These are phyloP conservation scores for Procavia capensis DNA, from an alignment of 2,113 vertebrate species.

Conservation along the genomic window DNA sequence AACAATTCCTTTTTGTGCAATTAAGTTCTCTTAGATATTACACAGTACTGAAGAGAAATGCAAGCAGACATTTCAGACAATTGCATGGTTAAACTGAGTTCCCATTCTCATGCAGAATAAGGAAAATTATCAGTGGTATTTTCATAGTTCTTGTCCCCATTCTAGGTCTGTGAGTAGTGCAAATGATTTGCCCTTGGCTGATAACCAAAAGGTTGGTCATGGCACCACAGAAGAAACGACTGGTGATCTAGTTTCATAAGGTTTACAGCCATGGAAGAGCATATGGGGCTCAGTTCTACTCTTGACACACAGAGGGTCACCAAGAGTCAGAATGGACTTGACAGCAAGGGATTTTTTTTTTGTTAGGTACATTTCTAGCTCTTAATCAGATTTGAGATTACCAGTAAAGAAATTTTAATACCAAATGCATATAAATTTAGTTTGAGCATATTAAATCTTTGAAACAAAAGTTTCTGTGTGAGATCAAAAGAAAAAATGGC, in stretches of 20 bases:
- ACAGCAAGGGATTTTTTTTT: background rate
- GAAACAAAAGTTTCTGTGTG: background rate
- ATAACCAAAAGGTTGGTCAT: background rate
- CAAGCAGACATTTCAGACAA: constrained; percentile 5
- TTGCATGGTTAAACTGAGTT: constrained; percentile 11
- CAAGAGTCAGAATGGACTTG: background rate
- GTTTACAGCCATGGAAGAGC: background rate
- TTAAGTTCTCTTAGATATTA: background rate
- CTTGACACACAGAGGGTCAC: background rate
- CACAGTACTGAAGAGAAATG: constrained; percentile 5
- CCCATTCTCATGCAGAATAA: background rate
- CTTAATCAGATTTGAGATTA: constrained; percentile 24
- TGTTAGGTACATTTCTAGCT: background rate
- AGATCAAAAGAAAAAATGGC: background rate
- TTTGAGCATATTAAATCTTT: constrained; percentile 22
- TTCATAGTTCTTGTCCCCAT: background rate
- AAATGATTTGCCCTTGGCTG: background rate
- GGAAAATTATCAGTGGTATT: background rate
- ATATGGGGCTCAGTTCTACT: background rate
- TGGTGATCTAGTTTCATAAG: background rate
- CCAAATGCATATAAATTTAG: background rate
- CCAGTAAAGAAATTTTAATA: background rate
- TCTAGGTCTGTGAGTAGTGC: background rate
- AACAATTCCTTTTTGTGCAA: background rate
- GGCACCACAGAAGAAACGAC: background rate